Conservation (phyloP, 2,113 vertebrate species). For the Poicephalus meyeri region DNA sequence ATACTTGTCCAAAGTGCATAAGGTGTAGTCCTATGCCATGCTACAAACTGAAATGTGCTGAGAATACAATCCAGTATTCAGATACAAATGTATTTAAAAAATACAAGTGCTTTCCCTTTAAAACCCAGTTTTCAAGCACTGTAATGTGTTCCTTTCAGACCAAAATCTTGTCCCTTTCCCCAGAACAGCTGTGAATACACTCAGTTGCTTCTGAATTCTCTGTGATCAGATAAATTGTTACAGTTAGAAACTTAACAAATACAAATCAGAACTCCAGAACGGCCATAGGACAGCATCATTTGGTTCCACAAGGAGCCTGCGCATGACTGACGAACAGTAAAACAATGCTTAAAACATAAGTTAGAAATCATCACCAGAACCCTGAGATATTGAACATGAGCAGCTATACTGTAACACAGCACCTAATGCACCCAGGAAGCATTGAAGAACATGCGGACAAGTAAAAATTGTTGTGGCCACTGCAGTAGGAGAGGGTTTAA, state of each 20-base stretch:
- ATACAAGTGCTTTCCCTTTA: not conserved
- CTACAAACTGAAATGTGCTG: not conserved
- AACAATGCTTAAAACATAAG: not conserved
- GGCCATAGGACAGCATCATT: not conserved
- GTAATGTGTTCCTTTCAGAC: not conserved
- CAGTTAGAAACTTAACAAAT: not conserved
- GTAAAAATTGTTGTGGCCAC: too few relatives aligned
- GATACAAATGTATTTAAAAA: not conserved
- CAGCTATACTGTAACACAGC: not conserved
- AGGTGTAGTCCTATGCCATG: not conserved
- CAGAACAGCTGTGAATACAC: not conserved
- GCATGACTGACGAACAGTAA: not conserved
- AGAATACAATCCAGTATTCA: not conserved
- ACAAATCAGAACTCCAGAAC: not conserved
- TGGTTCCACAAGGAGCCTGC: not conserved
- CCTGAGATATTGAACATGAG: not conserved
- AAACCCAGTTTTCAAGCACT: not conserved
- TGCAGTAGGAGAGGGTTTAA: not conserved
- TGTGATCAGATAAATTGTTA: not conserved
- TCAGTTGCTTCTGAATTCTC: not conserved
- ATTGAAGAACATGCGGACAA: accelerated
- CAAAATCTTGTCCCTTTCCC: not conserved
- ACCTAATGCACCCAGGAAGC: not conserved
- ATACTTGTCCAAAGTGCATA: not conserved
- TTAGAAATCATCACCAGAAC: not conserved